Base-by-base conservation (phyloP, 2,888 invertebrate species). In the Neoitamus cyanurus region DNA sequence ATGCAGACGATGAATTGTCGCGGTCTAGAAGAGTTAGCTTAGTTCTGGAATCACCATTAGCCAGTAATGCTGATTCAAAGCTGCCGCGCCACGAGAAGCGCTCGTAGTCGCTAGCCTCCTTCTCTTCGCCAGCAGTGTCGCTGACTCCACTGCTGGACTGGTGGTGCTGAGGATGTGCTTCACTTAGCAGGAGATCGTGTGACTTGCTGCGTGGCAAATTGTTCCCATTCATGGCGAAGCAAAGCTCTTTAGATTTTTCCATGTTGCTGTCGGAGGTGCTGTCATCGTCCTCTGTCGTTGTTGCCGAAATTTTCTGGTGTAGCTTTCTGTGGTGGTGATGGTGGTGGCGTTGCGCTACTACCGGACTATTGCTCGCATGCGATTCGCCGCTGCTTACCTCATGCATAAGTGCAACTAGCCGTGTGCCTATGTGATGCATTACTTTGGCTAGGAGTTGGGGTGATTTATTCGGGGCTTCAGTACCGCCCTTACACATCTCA, bases 51-150 rank as follows among this genome's bases (percentile, higher is more conserved):
- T 97, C 97, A 1, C 96, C 96, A 89, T 91, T 91, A 11, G 97
- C 97, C 91, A 97, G 93, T 85, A 97, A 92, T 68, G 97, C 96
- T n/a, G 97, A 97, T 90, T 97, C 97, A 91, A 97, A 97, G 92
- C 97, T 97, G 87, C 97, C 97, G 86, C 97, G 94, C 97, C 97
- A 97, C 88, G 96, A 96, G 91, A 97, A 97, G 87, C 97, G 93
- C 90, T 97, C 97, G 92, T 96, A 95, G 89, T 97, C 97, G 92
- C 96, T 97, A 83, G 95, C 95, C 89, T 96, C 96, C 88, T 94
- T 94, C 88, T 93, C 93, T 89, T 94, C 93, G 5, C 89, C 90
- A 25, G 92, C 92, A 48, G 92, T 92, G 86, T 93, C 93, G 46
- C 92, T 92, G 9, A 92, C 92, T 58, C 92, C 92, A 87, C 92